A percentile compares a stretch with the other conserved stretches of the same genome.
These are phyloP conservation scores for Corythornis cristatus DNA, from an alignment of 2,113 vertebrate genomes.

Conservation along the genomic window DNA sequence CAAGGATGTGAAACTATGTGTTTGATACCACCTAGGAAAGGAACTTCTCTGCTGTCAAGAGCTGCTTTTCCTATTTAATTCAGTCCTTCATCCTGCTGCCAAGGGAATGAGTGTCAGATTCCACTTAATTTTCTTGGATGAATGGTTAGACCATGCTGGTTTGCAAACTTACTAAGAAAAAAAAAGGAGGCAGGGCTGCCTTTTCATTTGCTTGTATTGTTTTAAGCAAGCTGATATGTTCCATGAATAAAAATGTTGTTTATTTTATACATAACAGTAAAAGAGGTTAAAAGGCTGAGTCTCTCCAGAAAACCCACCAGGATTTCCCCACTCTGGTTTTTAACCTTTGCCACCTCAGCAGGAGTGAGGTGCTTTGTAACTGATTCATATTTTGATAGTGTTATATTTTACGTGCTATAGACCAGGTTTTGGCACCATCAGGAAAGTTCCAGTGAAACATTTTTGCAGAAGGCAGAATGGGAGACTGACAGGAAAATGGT, in stretches of 20 bases:
- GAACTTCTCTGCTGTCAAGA: background rate
- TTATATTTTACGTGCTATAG: background rate
- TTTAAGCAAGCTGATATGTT: background rate
- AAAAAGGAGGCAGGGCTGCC: background rate
- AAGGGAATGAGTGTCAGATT: constrained; percentile 12
- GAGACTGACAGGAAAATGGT: background rate
- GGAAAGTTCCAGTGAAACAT: background rate
- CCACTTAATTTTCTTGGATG: background rate
- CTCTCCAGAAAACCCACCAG: background rate
- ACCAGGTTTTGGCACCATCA: background rate
- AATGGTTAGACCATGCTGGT: background rate
- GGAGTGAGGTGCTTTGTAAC: background rate
- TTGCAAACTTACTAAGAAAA: background rate
- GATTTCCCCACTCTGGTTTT: background rate
- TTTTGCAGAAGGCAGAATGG: background rate
- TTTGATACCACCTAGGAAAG: background rate
- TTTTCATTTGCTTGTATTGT: constrained; percentile 20
- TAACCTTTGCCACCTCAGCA: background rate
- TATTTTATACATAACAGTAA: background rate
- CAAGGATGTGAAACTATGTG: background rate
- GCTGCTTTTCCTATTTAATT: background rate
- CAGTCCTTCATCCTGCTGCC: background rate
- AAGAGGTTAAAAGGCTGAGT: background rate
- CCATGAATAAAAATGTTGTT: constrained; percentile 3
- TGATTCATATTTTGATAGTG: background rate